A percentile compares a stretch with the other conserved stretches of the same genome.
phyloP scores from a whole-genome alignment of 2,113 vertebrate genomes.

The Ariopsis seemanni region DNA sequence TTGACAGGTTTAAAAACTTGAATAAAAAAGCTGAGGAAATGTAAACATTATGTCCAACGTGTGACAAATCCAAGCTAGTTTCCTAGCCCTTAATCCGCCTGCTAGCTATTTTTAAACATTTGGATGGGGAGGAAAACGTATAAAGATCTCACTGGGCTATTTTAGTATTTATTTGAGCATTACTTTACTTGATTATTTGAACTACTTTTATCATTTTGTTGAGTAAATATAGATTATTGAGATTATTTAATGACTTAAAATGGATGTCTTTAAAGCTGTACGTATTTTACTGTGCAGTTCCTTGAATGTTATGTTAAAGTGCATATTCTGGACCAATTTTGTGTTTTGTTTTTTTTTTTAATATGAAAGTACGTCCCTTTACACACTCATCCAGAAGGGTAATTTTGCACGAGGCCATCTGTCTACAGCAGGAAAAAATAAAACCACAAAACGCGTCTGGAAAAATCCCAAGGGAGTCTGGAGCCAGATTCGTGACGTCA shows the following conservation, averaged over 20 bases:
- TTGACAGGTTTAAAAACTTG: background rate
- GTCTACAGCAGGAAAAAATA: too few species aligned
- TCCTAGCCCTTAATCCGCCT: background rate
- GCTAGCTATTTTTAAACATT: background rate
- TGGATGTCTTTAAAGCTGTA: background rate
- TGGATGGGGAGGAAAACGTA: background rate
- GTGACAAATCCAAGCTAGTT: background rate
- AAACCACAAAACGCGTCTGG: too few species aligned
- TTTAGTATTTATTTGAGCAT: background rate
- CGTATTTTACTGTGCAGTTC: background rate
- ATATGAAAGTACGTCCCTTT: too few species aligned
- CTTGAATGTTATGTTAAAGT: background rate
- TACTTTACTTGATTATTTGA: background rate
- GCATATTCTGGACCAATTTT: too few species aligned
- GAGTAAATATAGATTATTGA: too few species aligned
- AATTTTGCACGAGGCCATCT: too few species aligned
- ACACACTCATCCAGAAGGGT: too few species aligned
- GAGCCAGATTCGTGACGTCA: too few species aligned
- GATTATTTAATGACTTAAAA: background rate
- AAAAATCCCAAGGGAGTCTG: too few species aligned
- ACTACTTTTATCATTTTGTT: too few species aligned
- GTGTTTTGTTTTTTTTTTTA: too few species aligned
- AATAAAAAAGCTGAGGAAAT: background rate
- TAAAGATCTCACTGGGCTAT: background rate
- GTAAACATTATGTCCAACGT: background rate